These are phyloP conservation scores for Cacoxenus indagator DNA, from an alignment of 2,888 invertebrate species.

Conservation along the genomic window DNA sequence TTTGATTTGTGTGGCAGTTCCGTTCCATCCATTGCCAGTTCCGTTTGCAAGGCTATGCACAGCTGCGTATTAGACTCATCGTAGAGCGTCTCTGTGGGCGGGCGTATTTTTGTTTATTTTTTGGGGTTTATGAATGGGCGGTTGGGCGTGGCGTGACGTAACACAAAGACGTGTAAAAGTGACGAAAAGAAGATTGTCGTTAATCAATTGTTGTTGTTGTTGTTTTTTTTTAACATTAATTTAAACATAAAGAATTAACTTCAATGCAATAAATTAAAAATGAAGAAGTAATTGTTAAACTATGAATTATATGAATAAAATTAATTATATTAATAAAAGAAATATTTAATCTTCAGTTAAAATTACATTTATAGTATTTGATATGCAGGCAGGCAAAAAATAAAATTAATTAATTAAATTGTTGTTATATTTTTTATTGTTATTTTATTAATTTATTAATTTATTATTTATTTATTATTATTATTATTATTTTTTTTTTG, in stretches of 20 bases:
- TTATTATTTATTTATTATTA: background rate
- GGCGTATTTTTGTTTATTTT: background rate
- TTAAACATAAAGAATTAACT: background rate
- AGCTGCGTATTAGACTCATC: conserved; percentile 60
- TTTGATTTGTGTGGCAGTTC: conserved; percentile 2
- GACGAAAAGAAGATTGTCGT: conserved; percentile 41
- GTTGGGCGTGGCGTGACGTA: conserved; percentile 20
- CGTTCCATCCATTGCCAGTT: conserved; percentile 35
- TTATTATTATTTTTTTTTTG: background rate
- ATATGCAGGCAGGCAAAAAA: conserved; percentile 14
- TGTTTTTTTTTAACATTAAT: background rate
- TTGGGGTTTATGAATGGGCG: conserved; percentile 27
- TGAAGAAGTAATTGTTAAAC: background rate
- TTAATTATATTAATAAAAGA: background rate
- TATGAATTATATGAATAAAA: background rate
- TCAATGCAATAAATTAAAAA: background rate
- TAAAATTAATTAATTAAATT: background rate
- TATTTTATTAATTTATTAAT: background rate
- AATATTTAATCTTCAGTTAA: background rate
- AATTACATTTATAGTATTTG: background rate
- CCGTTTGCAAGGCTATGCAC: conserved; percentile 52
- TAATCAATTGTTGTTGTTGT: background rate
- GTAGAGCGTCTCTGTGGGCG: conserved; percentile 53
- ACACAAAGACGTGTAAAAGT: conserved; percentile 28
- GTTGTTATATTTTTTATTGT: background rate